Base-by-base conservation (phyloP, 37 sponge, comb jelly and placozoan genomes). In the Agelas oroides region DNA sequence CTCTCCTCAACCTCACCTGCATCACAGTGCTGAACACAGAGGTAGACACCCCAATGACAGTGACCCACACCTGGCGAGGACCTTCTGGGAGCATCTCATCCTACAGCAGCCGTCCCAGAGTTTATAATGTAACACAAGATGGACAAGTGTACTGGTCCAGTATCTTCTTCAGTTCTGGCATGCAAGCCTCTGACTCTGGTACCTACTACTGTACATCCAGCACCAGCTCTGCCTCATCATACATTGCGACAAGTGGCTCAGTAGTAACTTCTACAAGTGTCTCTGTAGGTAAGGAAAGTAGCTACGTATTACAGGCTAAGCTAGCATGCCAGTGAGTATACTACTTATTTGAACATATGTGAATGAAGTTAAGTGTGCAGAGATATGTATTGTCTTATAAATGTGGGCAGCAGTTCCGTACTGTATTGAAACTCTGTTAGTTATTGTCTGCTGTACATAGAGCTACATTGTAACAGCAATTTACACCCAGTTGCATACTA, bases 1-100 rank as follows among this genome's bases (percentile, higher is more conserved):
- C 28, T 15, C 59, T 24, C 14, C 65, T 77, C 39, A 28, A 30
- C 35, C 21, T 77, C 24, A 77, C 78, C 37, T 77, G 78, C 35
- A 30, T 63, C 20, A 38, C 35, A 61, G 78, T 37, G 35, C 40
- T 77, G 60, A n/a, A 34, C 25, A 52, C 64, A 37, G 78, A 5
- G 16, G 78, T 63, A 6, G 65, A 77, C 59, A 35, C 72, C 53
- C 27, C n/a, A n/a, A 40, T 77, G 37, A 25, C 64, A 34, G 46
- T 77, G 31, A 63, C 20, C 5, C 24, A 28, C 34, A 28, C 59
- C 35, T 77, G 78, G 78, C 59, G 21, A 33, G 65, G 78, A 12
- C 78, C 59, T 27, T 46, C 46, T 8, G 46, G 46, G 46, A 46
- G 46, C 8, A 46, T 46, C 46, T 46, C 8, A 3, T 8, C 46